Evolutionary conservation across 2,113 vertebrate genomes (phyloP).

Genomic region (Aphyosemion australe): DNA sequence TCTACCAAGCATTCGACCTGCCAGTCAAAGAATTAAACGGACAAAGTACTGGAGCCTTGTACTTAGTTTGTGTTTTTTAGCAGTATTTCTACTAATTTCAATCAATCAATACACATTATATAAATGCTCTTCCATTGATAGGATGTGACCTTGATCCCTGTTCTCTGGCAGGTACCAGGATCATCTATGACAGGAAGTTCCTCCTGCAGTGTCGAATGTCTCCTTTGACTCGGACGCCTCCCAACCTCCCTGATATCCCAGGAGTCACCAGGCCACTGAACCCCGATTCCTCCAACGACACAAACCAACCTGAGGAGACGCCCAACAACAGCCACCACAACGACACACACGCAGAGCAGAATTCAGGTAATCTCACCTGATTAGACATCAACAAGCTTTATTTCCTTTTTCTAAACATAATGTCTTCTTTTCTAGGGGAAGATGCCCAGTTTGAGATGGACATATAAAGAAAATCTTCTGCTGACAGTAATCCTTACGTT

Average conservation of each 20-base stretch:
- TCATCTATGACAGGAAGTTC: slow-evolving; percentile 94
- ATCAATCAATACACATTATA: too few species aligned
- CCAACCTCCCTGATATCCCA: slow-evolving; percentile 89
- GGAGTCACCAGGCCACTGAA: slow-evolving; percentile 85
- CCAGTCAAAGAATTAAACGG: too few species aligned
- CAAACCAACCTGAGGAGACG: slow-evolving; percentile 60
- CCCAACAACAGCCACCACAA: slow-evolving; percentile 41
- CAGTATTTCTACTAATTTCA: too few species aligned
- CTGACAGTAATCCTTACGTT: slow-evolving; percentile 8
- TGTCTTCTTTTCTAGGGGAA: slow-evolving; percentile 54
- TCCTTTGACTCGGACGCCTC: slow-evolving; percentile 86
- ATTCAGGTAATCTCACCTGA: slow-evolving; percentile 38
- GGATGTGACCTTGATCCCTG: neutral
- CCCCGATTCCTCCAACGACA: slow-evolving; percentile 56
- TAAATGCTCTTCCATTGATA: too few species aligned
- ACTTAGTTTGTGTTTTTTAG: too few species aligned
- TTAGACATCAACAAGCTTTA: neutral
- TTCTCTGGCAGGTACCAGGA: slow-evolving; percentile 77
- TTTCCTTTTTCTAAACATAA: neutral
- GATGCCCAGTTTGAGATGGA: slow-evolving; percentile 83
- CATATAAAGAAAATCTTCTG: slow-evolving; percentile 59
- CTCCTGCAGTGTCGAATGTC: slow-evolving; percentile 93
- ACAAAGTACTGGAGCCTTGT: too few species aligned
- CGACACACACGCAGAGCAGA: slow-evolving; percentile 73
- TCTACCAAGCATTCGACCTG: too few species aligned